A percentile compares a stretch with the other conserved stretches of the same genome.
Evolutionary conservation across 2,797 vertebrate genomes (phyloP).

Genomic region (Paguma larvata): DNA sequence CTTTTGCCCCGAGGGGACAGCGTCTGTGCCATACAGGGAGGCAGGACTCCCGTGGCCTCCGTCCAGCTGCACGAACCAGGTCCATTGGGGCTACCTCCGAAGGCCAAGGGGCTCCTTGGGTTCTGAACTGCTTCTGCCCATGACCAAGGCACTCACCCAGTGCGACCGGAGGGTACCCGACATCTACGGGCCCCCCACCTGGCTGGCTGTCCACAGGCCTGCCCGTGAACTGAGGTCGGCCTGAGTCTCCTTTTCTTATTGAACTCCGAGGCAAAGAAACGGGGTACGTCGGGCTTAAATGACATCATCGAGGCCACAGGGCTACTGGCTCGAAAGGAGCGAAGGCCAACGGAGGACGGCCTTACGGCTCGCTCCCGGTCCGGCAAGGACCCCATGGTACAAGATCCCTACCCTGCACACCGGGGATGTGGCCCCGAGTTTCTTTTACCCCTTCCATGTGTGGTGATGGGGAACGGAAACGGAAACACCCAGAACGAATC

Average conservation of each 20-base stretch:
- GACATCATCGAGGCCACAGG: too few species aligned
- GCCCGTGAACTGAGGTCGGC: neutral
- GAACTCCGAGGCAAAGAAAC: neutral
- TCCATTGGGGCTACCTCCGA: too few species aligned
- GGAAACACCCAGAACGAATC: too few species aligned
- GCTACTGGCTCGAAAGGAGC: too few species aligned
- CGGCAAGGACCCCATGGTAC: too few species aligned
- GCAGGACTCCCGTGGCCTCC: neutral
- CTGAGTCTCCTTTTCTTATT: neutral
- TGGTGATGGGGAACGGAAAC: neutral
- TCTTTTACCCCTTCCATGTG: neutral
- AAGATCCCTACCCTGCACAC: too few species aligned
- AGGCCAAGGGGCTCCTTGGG: neutral
- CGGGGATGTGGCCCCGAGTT: too few species aligned
- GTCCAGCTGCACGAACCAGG: neutral
- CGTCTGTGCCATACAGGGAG: accelerated
- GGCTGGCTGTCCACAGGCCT: neutral
- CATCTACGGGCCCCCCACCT: neutral
- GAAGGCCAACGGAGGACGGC: too few species aligned
- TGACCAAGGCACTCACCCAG: neutral
- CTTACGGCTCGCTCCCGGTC: neutral
- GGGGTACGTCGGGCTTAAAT: neutral
- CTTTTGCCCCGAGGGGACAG: neutral
- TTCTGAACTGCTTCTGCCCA: neutral
- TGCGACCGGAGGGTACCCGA: accelerated